These are phyloP conservation scores for Artemia franciscana DNA, from an alignment of 1,140 invertebrate genomes.

Conservation along the genomic window DNA sequence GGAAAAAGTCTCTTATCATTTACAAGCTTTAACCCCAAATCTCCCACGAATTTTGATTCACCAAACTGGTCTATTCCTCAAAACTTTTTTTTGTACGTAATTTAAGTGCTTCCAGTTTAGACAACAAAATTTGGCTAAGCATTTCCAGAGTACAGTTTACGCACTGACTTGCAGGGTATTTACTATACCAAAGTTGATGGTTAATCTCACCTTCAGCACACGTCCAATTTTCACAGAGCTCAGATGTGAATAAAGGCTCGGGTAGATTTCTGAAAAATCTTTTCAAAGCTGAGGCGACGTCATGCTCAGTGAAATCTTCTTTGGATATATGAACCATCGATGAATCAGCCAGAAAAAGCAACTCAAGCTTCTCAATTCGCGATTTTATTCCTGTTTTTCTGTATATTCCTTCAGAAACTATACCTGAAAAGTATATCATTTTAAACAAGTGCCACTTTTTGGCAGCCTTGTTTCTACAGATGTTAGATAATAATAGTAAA, in stretches of 20 bases:
- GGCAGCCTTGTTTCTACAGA: no score
- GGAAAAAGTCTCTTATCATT: no score
- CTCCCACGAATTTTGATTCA: no score
- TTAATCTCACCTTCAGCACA: constrained; percentile 11
- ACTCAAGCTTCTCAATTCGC: constrained; percentile 46
- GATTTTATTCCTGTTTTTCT: constrained; percentile 45
- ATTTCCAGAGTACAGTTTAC: no score
- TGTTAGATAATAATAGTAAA: no score
- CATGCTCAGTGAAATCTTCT: constrained; percentile 50
- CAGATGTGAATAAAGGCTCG: constrained; percentile 36
- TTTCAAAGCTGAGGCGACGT: constrained; percentile 60
- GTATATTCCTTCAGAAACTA: constrained; percentile 63
- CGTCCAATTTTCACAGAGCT: constrained; percentile 28
- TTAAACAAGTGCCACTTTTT: no score
- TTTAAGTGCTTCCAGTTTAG: neutral
- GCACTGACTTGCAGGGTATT: neutral
- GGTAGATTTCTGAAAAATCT: constrained; percentile 55
- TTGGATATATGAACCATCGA: constrained; percentile 51
- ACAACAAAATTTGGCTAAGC: constrained; percentile 3
- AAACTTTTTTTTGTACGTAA: no score
- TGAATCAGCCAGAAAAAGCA: constrained; percentile 47
- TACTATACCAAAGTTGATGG: constrained; percentile 6
- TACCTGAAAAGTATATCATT: constrained; percentile 35
- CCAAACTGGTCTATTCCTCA: no score
- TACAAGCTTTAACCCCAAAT: no score